Evolutionary conservation across 2,113 vertebrate species (phyloP).

Genomic region (Protobothrops flavoviridis): DNA sequence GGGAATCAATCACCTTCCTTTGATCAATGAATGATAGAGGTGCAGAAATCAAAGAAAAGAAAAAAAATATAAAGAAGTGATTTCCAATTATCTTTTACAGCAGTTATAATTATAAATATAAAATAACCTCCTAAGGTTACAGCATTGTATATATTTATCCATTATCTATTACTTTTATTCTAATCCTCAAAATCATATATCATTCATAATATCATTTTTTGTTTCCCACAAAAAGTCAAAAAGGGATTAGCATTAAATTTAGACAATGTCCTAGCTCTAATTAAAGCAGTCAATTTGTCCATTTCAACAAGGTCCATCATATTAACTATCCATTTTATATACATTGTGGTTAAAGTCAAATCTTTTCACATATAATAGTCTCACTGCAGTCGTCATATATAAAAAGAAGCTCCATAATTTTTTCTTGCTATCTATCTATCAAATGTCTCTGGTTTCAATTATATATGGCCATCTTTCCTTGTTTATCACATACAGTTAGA

Average conservation of each 20-base stretch:
- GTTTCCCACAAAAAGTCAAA: background rate
- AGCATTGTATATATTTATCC: background rate
- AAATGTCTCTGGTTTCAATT: too few relatives aligned
- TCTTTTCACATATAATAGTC: background rate
- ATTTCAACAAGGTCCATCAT: background rate
- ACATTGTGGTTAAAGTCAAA: background rate
- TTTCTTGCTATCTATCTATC: background rate
- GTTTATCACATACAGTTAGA: background rate
- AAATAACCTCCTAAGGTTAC: background rate
- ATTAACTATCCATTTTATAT: background rate
- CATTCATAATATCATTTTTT: background rate
- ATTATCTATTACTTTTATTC: background rate
- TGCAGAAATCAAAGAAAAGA: background rate
- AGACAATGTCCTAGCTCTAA: background rate
- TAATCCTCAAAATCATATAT: background rate
- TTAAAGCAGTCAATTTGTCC: background rate
- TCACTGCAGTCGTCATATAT: background rate
- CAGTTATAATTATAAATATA: too few relatives aligned
- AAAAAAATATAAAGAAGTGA: background rate
- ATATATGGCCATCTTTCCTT: background rate
- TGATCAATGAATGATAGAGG: background rate
- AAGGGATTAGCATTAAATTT: background rate
- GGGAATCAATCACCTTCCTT: background rate
- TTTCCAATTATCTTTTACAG: background rate
- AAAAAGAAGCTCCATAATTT: background rate